Base-by-base conservation (phyloP, 2,797 vertebrate genomes). In the Sarcophilus harrisii region DNA sequence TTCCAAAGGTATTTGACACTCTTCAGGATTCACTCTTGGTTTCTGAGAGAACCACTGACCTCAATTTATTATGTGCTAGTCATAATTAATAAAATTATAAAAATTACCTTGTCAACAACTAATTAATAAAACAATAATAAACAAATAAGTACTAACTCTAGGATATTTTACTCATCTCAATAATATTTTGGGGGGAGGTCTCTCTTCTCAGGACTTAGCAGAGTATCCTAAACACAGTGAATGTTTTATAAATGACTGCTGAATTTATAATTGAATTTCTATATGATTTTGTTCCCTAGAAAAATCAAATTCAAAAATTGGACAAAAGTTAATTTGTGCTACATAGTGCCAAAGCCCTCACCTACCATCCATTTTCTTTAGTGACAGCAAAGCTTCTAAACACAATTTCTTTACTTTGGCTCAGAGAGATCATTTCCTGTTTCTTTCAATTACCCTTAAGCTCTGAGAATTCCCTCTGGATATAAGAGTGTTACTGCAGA, bases 301-400 rank as follows among this genome's bases (percentile, higher is more conserved):
- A 6, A 5, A 73, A n/a, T 94, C 16, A 62, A 52, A 59, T 89
- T 91, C 30, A 93, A 91, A 92, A 94, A 92, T 38, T 92, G 81
- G 93, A 95, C 52, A 95, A 94, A 95, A 92, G 18, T 27, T 90
- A 55, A 28, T 57, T 32, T 28, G 18, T 73, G 13, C 11, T 6
- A 81, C 38, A 81, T 27, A 57, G 5, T 45, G 60, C 62, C 60
- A 92, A 93, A 93, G 55, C 55, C 18, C 58, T 96, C 91, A 94
- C 0, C 66, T 13, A 10, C 52, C 57, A 87, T 49, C 58, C 29
- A 58, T 49, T 91, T 96, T 92, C 90, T 94, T 92, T 95, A 58
- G 87, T 62, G 93, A 94, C 45, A 93, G 60, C 18, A 91, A 52
- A 58, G 32, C 2, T 92, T 91, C 0, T 94, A 94, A 93, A 94